Conservation (phyloP, 2,797 vertebrate species). For the Ammospiza maritima region DNA sequence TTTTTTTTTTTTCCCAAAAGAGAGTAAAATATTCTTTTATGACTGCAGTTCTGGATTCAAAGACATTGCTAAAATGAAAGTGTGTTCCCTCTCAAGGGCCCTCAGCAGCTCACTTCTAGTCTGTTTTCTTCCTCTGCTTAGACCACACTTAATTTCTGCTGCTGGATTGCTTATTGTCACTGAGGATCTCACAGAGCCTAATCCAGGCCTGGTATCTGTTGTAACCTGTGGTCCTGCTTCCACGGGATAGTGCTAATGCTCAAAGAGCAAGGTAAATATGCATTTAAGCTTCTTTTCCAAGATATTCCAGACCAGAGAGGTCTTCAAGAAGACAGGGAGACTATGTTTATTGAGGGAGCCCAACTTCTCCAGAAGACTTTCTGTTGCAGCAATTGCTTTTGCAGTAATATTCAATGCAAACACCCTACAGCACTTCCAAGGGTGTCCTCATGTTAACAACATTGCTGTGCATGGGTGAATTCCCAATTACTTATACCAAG, state of each 20-base stretch:
- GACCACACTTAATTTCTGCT: neutral
- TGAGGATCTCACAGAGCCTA: neutral
- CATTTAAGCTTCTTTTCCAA: neutral
- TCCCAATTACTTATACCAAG: constrained; percentile 3
- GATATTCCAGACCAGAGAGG: neutral
- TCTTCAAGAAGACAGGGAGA: neutral
- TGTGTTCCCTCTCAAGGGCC: neutral
- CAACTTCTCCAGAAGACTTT: neutral
- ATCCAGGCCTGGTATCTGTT: neutral
- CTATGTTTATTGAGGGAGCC: neutral
- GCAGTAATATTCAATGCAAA: neutral
- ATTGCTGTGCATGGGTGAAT: neutral
- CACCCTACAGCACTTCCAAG: neutral
- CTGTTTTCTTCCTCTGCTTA: neutral
- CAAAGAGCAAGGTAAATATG: neutral
- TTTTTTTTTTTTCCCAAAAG: neutral
- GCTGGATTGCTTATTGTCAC: neutral
- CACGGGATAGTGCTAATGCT: neutral
- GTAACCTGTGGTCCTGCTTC: neutral
- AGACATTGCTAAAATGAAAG: neutral
- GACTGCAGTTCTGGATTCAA: neutral
- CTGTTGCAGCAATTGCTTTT: neutral
- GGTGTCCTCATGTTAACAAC: neutral
- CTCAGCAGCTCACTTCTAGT: neutral
- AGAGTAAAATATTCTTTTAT: neutral